Conservation (phyloP, 2,888 invertebrate genomes). For the Cancer borealis region DNA sequence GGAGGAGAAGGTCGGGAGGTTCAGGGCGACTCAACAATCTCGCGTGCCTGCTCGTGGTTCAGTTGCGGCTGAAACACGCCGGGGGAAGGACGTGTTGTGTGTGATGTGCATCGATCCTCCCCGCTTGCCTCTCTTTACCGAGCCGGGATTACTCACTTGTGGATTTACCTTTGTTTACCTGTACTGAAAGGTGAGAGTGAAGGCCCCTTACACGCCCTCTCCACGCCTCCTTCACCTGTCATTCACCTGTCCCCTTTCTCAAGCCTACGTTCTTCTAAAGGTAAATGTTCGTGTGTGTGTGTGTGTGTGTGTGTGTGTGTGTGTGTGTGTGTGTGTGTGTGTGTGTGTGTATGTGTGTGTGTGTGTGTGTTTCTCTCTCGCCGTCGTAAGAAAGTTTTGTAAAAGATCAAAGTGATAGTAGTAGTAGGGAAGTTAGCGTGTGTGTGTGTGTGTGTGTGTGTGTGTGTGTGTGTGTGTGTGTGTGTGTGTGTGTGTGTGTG, state of each 20-base stretch:
- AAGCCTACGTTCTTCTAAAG: neutral
- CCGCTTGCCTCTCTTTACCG: neutral
- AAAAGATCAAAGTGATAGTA: slow-evolving; percentile 32
- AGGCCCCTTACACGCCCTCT: neutral
- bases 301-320: no score
- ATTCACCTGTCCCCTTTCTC: neutral
- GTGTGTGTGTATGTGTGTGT: no score
- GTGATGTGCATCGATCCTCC: neutral
- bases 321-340: neutral
- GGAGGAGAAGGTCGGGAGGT: neutral
- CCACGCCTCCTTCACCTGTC: neutral
- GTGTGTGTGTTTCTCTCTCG: neutral
- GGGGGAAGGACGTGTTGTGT: neutral
- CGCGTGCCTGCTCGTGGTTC: neutral
- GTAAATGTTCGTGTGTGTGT: neutral
- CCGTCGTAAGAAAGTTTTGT: neutral
- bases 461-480: no score
- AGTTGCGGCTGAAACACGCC: neutral
- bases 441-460: neutral
- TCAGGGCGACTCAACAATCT: neutral
- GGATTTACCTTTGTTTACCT: slow-evolving; percentile 14
- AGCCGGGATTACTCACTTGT: slow-evolving; percentile 21
- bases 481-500: neutral
- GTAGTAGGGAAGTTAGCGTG: slow-evolving; percentile 22
- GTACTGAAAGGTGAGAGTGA: neutral